Evolutionary conservation across 2,113 vertebrate genomes (phyloP), one percentile per base, ranked within the genome.

Genomic region (Anthoscopus minutus): DNA sequence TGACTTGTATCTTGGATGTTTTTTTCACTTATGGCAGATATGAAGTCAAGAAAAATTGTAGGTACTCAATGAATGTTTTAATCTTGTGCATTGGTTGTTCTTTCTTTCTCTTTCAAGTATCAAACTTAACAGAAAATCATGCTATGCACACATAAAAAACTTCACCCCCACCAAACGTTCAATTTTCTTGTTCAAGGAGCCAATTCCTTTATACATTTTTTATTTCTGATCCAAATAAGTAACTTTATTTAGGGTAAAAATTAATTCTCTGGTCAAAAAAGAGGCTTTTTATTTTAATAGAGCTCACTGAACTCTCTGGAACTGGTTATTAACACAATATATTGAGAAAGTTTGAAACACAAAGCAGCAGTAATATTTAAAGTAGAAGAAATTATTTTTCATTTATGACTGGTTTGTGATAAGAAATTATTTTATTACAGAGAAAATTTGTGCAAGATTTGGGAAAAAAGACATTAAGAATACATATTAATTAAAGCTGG

Each of bases 141-240:
- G 31, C 16, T 58, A 50, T 17, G 9, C 6, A 65, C 7, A 45
- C 44, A 31, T 28, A 18, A 65, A 84, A 66, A 71, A 2, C 1
- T 11, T 13, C 2, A 7, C 3, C 3, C 2, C 3, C 8, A 15
- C 2, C 7, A 61, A 62, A 30, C 2, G 11, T 76, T 57, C 13
- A 58, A 19, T 62, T 91, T 78, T 66, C 16, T 6, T 81, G 5
- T 78, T 81, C 25, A 78, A 77, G 58, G 15, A 42, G 2, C 13
- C 58, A 90, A 77, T 50, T 72, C 24, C 12, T 57, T 81, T 65
- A 11, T 23, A 10, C 0, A 2, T 20, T 22, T 13, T 82, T 82
- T 90, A 64, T 60, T 90, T 22, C 15, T 53, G 17, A 72, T 69
- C 14, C 56, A 44, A 64, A 78, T 38, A 28, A 48, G 11, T 30